phyloP scores from a whole-genome alignment of 2,113 vertebrate species.

The Microcebus tavaratra region DNA sequence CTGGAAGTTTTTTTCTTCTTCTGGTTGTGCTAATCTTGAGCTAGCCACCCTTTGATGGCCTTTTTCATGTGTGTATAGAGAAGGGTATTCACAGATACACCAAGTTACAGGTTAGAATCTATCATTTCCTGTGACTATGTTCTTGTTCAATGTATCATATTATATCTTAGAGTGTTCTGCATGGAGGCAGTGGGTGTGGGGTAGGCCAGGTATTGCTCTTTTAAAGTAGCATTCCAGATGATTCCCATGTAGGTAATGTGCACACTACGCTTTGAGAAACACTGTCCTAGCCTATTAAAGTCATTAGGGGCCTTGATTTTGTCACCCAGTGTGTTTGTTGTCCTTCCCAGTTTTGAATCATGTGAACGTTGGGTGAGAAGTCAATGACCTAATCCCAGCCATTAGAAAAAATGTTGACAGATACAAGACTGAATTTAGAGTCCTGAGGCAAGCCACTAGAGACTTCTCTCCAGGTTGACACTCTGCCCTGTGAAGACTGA shows the following conservation, averaged over 20 bases:
- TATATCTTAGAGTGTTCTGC: background rate
- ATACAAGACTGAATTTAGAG: background rate
- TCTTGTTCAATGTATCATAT: background rate
- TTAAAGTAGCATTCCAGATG: background rate
- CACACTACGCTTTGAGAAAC: background rate
- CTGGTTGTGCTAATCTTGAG: background rate
- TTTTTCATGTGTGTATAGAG: background rate
- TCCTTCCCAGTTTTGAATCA: background rate
- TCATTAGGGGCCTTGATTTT: background rate
- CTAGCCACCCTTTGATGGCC: background rate
- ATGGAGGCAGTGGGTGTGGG: background rate
- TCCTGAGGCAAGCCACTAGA: slow-evolving; percentile 8
- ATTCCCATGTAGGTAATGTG: background rate
- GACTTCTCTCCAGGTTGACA: background rate
- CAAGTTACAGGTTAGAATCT: background rate
- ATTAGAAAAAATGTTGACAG: slow-evolving; percentile 38
- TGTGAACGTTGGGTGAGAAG: slow-evolving; percentile 9
- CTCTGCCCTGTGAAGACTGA: background rate
- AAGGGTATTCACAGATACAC: background rate
- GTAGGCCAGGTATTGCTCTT: background rate
- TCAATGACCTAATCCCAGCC: background rate
- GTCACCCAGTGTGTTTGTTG: background rate
- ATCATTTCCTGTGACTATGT: background rate
- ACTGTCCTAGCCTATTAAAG: background rate
- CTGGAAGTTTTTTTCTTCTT: background rate